A percentile compares a stretch with the other conserved stretches of the same genome.
phyloP scores from a whole-genome alignment of 2,797 vertebrate genomes.

The Hozukius guyotensis region DNA sequence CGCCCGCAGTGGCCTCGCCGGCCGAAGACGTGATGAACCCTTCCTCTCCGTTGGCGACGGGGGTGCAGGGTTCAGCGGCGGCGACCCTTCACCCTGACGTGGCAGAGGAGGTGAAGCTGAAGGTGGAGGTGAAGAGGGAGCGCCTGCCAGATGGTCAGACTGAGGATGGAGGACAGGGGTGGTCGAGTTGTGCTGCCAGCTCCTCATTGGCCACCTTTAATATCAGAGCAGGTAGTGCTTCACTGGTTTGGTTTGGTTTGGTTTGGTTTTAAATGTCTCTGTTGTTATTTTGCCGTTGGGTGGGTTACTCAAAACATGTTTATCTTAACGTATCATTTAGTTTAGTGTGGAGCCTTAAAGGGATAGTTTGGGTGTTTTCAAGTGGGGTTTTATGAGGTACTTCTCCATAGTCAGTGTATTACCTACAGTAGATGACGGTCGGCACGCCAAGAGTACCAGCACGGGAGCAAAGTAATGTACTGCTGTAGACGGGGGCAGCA shows the following conservation, averaged over 20 bases:
- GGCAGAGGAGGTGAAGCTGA: conserved; percentile 37
- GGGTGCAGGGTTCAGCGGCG: conserved; percentile 41
- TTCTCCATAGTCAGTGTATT: neutral
- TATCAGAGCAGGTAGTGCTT: conserved; percentile 41
- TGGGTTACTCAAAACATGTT: neutral
- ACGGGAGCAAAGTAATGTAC: neutral
- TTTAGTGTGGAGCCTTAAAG: neutral
- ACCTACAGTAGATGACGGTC: neutral
- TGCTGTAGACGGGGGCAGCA: neutral
- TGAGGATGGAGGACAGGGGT: conserved; percentile 53
- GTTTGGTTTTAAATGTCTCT: neutral
- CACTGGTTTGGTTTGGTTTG: neutral
- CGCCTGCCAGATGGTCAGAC: conserved; percentile 57
- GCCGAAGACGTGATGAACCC: conserved; percentile 79
- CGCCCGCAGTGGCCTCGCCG: conserved; percentile 74
- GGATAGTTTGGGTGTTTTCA: neutral
- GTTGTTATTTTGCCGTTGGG: neutral
- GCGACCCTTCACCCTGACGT: conserved; percentile 13
- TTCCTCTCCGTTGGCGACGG: conserved; percentile 62
- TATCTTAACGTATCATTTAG: neutral
- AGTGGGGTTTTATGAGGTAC: neutral
- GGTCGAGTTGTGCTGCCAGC: conserved; percentile 9
- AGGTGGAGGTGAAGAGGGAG: conserved; percentile 74
- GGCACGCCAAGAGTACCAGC: neutral
- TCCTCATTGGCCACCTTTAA: neutral